A percentile compares a stretch with the other conserved stretches of the same genome.
These are phyloP conservation scores for Pontoporia blainvillei DNA, from an alignment of 2,113 vertebrate genomes.

Conservation along the genomic window DNA sequence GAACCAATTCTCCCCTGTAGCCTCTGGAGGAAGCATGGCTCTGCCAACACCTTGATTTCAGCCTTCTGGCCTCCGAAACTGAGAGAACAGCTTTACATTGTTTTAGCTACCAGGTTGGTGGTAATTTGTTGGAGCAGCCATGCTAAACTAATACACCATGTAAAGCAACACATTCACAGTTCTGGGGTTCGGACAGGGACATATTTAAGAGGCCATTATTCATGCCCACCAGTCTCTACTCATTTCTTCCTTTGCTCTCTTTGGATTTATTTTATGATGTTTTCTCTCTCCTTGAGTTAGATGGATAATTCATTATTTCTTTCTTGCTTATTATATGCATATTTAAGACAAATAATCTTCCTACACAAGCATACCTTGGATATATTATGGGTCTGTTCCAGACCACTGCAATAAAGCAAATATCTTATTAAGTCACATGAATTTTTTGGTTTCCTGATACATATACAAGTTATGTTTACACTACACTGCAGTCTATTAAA, in stretches of 20 bases:
- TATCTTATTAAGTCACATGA: too few species aligned
- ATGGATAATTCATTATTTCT: neutral
- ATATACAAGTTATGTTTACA: too few species aligned
- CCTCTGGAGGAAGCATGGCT: neutral
- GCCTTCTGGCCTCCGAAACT: neutral
- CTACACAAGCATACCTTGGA: too few species aligned
- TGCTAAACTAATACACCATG: neutral
- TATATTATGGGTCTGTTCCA: too few species aligned
- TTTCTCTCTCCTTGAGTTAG: neutral
- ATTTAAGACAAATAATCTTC: neutral
- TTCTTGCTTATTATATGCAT: neutral
- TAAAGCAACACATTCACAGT: neutral
- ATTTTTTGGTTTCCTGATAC: too few species aligned
- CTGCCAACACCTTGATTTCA: neutral
- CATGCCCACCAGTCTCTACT: neutral
- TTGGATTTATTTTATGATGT: neutral
- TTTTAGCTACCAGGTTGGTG: neutral
- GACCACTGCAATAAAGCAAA: too few species aligned
- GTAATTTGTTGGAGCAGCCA: neutral
- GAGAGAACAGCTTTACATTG: neutral
- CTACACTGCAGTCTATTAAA: too few species aligned
- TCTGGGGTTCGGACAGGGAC: neutral
- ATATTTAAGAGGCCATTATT: neutral
- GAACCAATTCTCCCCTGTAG: neutral
- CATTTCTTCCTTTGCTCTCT: neutral